These are phyloP conservation scores for Tokudaia tokunoshimensis DNA, from an alignment of 2,797 vertebrate species.

Conservation along the genomic window DNA sequence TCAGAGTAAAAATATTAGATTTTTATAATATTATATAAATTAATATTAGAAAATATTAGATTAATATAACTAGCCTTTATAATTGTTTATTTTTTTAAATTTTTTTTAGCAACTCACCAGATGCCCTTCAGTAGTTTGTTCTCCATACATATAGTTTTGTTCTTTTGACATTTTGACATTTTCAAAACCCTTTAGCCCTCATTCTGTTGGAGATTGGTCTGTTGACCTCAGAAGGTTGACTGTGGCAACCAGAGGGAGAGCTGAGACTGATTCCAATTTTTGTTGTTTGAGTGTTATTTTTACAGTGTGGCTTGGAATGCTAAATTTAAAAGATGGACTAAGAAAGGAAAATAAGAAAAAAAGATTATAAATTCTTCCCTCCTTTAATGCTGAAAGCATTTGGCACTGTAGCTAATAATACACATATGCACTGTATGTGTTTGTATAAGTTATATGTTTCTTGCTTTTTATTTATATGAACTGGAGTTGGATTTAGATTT, in stretches of 20 bases:
- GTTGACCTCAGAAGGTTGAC: slow-evolving; percentile 41
- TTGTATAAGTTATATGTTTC: not conserved
- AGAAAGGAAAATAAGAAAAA: not conserved
- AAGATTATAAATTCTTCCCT: not conserved
- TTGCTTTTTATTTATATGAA: slow-evolving; percentile 23
- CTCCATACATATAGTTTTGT: not conserved
- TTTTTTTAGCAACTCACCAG: slow-evolving; percentile 8
- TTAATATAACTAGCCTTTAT: not conserved
- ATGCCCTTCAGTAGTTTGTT: not conserved
- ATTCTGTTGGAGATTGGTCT: slow-evolving; percentile 20
- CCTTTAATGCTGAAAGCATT: slow-evolving; percentile 26
- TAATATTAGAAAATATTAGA: not conserved
- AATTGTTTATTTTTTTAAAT: too few relatives aligned
- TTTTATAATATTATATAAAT: too few relatives aligned
- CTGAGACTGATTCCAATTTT: slow-evolving; percentile 19
- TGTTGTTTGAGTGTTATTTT: slow-evolving; percentile 23
- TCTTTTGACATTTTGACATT: slow-evolving; percentile 43
- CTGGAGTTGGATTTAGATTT: slow-evolving; percentile 9
- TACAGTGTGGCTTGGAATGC: not conserved
- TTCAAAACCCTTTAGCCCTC: slow-evolving; percentile 27
- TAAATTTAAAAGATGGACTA: slow-evolving; percentile 52
- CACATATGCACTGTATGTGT: not conserved
- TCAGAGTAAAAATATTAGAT: not conserved
- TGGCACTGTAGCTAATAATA: not conserved
- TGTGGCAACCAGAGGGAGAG: not conserved